These are phyloP conservation scores for Atherinomorus stipes DNA, from an alignment of 2,113 vertebrate genomes.

Conservation along the genomic window DNA sequence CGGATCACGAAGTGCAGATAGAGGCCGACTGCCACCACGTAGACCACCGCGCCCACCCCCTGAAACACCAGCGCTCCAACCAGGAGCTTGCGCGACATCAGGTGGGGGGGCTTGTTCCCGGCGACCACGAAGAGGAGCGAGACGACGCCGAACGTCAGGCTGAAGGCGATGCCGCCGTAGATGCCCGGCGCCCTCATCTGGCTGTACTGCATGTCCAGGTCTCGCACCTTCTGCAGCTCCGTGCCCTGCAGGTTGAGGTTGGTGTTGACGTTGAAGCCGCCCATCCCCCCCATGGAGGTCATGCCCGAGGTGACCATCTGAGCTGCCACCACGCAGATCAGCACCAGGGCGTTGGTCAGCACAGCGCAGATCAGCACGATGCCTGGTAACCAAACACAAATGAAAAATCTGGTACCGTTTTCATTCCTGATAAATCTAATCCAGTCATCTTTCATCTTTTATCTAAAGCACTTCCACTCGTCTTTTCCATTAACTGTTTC, in stretches of 20 bases:
- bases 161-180: constrained; percentile 87
- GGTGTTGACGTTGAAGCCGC: constrained; percentile 82
- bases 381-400: constrained; percentile 66
- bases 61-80: constrained; percentile 81
- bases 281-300: constrained; percentile 76
- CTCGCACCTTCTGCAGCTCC: constrained; percentile 84
- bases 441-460: too few relatives aligned
- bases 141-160: constrained; percentile 73
- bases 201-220: constrained; percentile 89
- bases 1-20: constrained; percentile 87
- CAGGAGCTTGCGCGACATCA: constrained; percentile 79
- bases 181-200: constrained; percentile 90
- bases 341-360: constrained; percentile 82
- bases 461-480: too few relatives aligned
- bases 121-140: constrained; percentile 87
- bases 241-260: constrained; percentile 88
- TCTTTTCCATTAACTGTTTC: too few relatives aligned
- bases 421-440: too few relatives aligned
- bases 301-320: constrained; percentile 84
- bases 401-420: too few relatives aligned
- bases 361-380: constrained; percentile 85
- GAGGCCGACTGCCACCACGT: constrained; percentile 85
- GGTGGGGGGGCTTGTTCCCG: constrained; percentile 84
- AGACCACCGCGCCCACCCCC: constrained; percentile 74
- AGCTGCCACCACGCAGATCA: constrained; percentile 85